Percentiles rank a stretch among this genome's conserved stretches.
These are phyloP conservation scores for Dufourea novaeangliae DNA, from an alignment of 1,140 invertebrate species.

Conservation along the genomic window DNA sequence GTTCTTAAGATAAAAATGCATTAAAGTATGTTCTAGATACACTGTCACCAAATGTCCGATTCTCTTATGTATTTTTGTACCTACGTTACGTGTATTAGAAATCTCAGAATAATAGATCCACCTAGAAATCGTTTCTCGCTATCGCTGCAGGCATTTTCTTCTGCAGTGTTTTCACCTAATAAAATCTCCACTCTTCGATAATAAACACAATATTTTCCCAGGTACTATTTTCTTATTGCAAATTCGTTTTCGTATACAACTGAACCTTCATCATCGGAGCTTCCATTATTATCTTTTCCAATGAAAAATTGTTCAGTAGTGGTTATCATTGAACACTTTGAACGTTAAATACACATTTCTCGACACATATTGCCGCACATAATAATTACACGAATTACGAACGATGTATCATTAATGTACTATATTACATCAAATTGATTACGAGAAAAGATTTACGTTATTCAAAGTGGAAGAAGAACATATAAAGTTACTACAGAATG, in stretches of 20 bases:
- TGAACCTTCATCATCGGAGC: neutral
- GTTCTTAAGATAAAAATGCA: no score
- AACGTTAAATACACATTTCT: neutral
- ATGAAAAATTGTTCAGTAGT: neutral
- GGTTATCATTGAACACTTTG: neutral
- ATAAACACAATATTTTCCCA: constrained; percentile 4
- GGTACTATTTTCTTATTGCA: neutral
- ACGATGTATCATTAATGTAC: neutral
- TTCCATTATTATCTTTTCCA: neutral
- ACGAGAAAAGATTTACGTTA: no score
- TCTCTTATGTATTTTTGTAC: neutral
- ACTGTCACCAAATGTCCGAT: neutral
- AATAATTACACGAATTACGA: neutral
- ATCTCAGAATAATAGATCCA: neutral
- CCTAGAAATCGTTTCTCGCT: neutral
- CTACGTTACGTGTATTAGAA: neutral
- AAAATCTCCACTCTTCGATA: neutral
- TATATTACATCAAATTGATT: no score
- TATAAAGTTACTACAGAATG: no score
- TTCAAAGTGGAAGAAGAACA: no score
- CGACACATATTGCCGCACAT: no score
- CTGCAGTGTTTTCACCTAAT: constrained; percentile 1
- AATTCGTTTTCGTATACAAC: neutral
- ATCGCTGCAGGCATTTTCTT: neutral
- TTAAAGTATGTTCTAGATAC: neutral